Percentiles rank a stretch among this genome's conserved stretches.
Evolutionary conservation across 1,140 invertebrate species (phyloP).

Genomic region (Chelonus insularis): DNA sequence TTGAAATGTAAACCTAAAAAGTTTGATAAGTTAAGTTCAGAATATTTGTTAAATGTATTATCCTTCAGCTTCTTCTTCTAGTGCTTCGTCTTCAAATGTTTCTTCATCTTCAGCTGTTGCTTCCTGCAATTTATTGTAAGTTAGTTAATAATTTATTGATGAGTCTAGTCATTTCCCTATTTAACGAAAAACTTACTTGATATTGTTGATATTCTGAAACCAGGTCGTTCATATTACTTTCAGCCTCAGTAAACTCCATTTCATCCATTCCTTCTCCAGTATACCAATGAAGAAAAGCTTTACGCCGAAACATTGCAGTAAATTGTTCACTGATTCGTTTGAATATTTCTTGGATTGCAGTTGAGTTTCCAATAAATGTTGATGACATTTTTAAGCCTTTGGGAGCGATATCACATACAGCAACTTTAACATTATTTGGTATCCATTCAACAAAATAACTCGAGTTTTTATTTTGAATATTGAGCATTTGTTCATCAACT

Average conservation of each 20-base stretch:
- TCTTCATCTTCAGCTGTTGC: conserved; percentile 33
- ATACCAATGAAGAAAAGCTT: too few relatives aligned
- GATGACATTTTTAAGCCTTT: conserved; percentile 73
- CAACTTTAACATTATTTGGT: conserved; percentile 75
- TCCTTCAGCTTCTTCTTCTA: conserved; percentile 25
- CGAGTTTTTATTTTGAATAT: conserved; percentile 84
- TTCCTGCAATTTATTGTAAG: conserved; percentile 20
- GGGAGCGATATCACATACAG: conserved; percentile 75
- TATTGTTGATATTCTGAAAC: conserved; percentile 90
- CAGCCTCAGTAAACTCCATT: too few relatives aligned
- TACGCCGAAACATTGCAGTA: conserved; percentile 75
- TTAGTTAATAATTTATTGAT: background rate
- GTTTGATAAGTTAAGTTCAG: too few relatives aligned
- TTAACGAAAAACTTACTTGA: conserved; percentile 60
- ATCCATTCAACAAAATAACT: conserved; percentile 86
- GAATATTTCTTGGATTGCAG: conserved; percentile 72
- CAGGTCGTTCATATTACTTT: conserved; percentile 80
- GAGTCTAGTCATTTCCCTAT: background rate
- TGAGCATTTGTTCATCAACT: too few relatives aligned
- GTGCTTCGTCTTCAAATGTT: conserved; percentile 28
- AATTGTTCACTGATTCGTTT: conserved; percentile 71
- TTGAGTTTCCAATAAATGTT: conserved; percentile 74
- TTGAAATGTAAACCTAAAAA: conserved; percentile 1
- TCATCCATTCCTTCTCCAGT: too few relatives aligned
- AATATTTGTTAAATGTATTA: conserved; percentile 4